These are phyloP conservation scores for Salminus brasiliensis DNA, from an alignment of 2,113 vertebrate species.

Conservation along the genomic window DNA sequence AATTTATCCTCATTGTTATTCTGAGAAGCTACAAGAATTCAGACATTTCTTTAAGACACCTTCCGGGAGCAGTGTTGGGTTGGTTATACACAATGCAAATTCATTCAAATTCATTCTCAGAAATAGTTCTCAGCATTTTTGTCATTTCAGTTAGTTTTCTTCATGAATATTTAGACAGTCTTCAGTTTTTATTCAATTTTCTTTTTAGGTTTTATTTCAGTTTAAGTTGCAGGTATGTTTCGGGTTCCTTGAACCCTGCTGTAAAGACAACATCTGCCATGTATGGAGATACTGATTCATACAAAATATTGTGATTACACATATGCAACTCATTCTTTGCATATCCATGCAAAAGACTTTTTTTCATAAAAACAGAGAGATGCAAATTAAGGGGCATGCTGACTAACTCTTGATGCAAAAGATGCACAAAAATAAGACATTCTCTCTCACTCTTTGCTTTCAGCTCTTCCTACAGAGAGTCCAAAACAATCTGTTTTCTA, in stretches of 20 bases:
- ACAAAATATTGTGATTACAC: not conserved
- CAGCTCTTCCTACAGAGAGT: conserved; percentile 60
- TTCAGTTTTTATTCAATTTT: not conserved
- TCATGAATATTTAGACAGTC: not conserved
- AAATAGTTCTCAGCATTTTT: not conserved
- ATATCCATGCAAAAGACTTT: not conserved
- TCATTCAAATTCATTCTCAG: not conserved
- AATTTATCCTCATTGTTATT: conserved; percentile 32
- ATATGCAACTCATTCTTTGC: not conserved
- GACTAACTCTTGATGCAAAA: conserved; percentile 37
- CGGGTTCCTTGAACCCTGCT: not conserved
- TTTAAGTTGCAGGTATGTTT: too few species aligned
- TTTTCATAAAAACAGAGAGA: not conserved
- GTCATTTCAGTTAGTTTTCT: not conserved
- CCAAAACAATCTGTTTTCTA: too few species aligned
- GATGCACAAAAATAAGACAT: conserved; percentile 38
- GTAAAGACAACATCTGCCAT: too few species aligned
- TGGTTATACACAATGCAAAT: not conserved
- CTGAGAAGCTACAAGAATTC: conserved; percentile 28
- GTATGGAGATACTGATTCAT: not conserved
- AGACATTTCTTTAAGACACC: conserved; percentile 7
- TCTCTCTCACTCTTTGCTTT: conserved; percentile 42
- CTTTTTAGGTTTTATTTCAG: not conserved
- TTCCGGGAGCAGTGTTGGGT: not conserved
- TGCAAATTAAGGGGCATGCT: not conserved